Conservation (phyloP, 2,888 invertebrate genomes). For the Odiellus spinosus region DNA sequence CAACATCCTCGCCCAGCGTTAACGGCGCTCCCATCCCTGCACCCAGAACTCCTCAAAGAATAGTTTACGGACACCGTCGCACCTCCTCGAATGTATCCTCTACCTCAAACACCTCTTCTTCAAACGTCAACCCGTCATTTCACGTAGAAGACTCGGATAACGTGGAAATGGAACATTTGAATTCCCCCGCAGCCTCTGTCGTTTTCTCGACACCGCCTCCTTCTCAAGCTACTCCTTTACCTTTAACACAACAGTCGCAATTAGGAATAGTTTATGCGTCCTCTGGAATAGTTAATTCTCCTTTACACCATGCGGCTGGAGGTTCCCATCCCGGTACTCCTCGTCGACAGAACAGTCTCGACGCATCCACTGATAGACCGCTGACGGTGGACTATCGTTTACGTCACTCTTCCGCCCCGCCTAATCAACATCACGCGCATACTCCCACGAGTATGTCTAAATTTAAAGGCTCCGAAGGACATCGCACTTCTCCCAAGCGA, state of each 20-base stretch:
- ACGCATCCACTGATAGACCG: conserved; percentile 7
- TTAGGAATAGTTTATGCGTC: conserved; percentile 14
- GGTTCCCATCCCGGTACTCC: conserved; percentile 5
- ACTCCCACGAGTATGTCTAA: conserved; percentile 4
- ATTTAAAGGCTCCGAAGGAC: conserved; percentile 7
- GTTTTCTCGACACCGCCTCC: conserved; percentile 8
- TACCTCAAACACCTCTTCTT: conserved; percentile 33
- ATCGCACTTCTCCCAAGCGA: conserved; percentile 12
- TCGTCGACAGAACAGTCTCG: conserved; percentile 9
- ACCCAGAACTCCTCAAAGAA: conserved; percentile 15
- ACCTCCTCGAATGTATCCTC: conserved; percentile 60
- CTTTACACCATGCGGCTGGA: background rate
- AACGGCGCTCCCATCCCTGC: conserved; percentile 19
- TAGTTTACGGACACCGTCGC: conserved; percentile 44
- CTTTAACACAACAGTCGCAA: conserved; percentile 3
- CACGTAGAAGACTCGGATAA: conserved; percentile 43
- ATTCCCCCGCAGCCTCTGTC: conserved; percentile 4
- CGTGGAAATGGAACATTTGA: conserved; percentile 20
- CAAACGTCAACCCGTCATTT: conserved; percentile 45
- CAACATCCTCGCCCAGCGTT: conserved; percentile 11
- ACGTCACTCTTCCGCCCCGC: conserved; percentile 7
- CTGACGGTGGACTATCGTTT: conserved; percentile 8
- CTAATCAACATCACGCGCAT: no score
- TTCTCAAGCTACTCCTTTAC: conserved; percentile 22
- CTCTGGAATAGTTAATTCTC: conserved; percentile 7